Conservation (phyloP, 2,888 invertebrate species). For the Pachymerium ferrugineum region DNA sequence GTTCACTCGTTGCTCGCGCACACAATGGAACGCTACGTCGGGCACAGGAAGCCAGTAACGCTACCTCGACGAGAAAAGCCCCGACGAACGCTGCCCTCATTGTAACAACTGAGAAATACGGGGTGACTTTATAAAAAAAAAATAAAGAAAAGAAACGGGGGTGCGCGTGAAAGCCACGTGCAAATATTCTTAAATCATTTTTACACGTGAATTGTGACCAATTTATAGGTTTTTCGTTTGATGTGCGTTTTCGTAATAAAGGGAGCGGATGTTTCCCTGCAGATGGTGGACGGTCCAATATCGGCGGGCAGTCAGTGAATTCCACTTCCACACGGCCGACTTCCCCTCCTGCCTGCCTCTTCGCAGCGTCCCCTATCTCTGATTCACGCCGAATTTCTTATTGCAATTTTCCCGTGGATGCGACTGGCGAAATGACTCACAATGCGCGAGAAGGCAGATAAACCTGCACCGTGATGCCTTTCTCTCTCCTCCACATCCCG, state of each 20-base stretch:
- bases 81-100: background rate
- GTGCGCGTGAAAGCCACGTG: background rate
- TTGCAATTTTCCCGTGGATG: constrained; percentile 36
- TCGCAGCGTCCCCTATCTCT: constrained; percentile 31
- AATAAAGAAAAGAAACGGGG: background rate
- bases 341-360: constrained; percentile 34
- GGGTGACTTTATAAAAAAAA: background rate
- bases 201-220: background rate
- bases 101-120: constrained; percentile 15
- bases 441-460: constrained; percentile 17
- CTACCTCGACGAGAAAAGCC: background rate
- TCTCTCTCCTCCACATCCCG: constrained; percentile 17
- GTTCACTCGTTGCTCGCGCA: constrained; percentile 12
- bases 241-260: background rate
- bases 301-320: constrained; percentile 19
- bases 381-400: constrained; percentile 37
- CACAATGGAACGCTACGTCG: constrained; percentile 8
- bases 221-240: background rate
- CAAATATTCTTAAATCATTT: background rate
- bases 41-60: constrained; percentile 16
- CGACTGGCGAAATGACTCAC: constrained; percentile 35
- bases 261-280: constrained; percentile 5
- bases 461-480: background rate
- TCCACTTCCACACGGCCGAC: constrained; percentile 32
- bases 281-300: constrained; percentile 15